phyloP scores from a whole-genome alignment of 2,797 vertebrate species.

The Hoplostethus mediterraneus region DNA sequence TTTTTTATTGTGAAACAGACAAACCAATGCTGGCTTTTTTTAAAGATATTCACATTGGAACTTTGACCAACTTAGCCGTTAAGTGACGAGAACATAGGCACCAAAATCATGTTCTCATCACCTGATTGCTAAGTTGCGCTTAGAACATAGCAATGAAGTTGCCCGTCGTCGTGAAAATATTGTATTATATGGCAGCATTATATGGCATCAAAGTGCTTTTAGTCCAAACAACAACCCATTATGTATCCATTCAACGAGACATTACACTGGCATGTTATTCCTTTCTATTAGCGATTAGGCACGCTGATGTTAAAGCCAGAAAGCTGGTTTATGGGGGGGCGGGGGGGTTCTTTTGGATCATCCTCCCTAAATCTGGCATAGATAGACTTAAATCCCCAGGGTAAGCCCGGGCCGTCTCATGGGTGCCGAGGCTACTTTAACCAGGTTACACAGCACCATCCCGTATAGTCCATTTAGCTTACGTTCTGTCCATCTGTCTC shows the following conservation, averaged over 20 bases:
- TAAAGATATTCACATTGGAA: too few relatives aligned
- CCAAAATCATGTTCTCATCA: too few relatives aligned
- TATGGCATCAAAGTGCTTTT: neutral
- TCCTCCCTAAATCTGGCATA: constrained; percentile 47
- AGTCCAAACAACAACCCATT: neutral
- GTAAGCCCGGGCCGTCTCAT: constrained; percentile 42
- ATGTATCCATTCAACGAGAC: neutral
- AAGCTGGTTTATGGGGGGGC: constrained; percentile 45
- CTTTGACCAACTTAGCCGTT: too few relatives aligned
- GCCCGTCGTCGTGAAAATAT: too few relatives aligned
- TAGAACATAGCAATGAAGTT: too few relatives aligned
- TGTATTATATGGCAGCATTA: too few relatives aligned
- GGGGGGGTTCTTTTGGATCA: constrained; percentile 37
- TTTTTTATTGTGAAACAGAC: too few relatives aligned
- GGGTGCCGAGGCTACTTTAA: neutral
- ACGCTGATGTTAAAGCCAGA: constrained; percentile 25
- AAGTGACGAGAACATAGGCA: too few relatives aligned
- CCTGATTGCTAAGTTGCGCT: too few relatives aligned
- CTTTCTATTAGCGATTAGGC: constrained; percentile 25
- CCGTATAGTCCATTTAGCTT: constrained; percentile 38
- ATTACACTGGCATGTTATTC: neutral
- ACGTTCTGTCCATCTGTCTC: constrained; percentile 7
- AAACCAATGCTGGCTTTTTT: too few relatives aligned
- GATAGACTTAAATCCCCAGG: constrained; percentile 39
- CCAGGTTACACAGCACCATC: constrained; percentile 25